phyloP scores from a whole-genome alignment of 2,113 vertebrate species.

The Telmatochromis sp. region DNA sequence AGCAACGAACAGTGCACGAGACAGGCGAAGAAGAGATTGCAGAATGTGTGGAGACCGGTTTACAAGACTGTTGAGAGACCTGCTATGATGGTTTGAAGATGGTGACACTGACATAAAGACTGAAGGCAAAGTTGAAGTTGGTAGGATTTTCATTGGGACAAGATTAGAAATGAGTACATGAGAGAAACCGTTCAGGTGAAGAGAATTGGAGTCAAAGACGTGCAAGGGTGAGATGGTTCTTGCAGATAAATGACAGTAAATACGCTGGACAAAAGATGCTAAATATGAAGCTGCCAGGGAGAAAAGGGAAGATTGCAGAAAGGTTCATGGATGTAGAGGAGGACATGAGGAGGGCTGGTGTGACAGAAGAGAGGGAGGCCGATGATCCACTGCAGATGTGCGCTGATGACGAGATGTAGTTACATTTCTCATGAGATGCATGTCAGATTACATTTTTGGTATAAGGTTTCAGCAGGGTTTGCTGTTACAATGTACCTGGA shows the following conservation, averaged over 20 bases:
- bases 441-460: background rate
- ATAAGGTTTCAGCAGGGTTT: background rate
- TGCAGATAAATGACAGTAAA: background rate
- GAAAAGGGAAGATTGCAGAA: background rate
- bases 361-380: background rate
- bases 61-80: background rate
- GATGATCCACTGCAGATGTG: background rate
- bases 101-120: background rate
- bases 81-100: background rate
- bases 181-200: background rate
- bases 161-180: background rate
- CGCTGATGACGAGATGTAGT: background rate
- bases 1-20: background rate
- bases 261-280: background rate
- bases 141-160: background rate
- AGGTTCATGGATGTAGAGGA: background rate
- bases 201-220: background rate
- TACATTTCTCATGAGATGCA: background rate
- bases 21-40: background rate
- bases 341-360: background rate
- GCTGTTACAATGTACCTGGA: background rate
- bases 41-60: background rate
- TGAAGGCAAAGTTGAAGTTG: background rate
- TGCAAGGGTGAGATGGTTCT: background rate
- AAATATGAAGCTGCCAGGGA: background rate